These are phyloP conservation scores for Alcis repandata DNA, from an alignment of 2,888 invertebrate genomes.

Conservation along the genomic window DNA sequence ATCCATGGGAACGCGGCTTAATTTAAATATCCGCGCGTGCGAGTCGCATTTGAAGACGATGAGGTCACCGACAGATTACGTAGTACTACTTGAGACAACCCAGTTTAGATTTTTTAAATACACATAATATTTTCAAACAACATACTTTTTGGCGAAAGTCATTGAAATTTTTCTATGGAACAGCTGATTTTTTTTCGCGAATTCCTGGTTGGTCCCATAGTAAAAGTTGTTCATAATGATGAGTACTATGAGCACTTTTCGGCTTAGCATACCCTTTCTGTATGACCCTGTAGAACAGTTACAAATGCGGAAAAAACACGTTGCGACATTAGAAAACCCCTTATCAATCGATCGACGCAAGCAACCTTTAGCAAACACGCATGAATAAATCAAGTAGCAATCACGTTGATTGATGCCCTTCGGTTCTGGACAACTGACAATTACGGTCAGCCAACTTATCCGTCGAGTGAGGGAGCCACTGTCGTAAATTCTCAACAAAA, in stretches of 20 bases:
- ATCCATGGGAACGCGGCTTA: constrained; percentile 20
- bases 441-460: background rate
- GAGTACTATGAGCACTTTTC: too few relatives aligned
- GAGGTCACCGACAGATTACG: constrained; percentile 18
- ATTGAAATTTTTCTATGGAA: too few relatives aligned
- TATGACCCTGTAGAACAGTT: too few relatives aligned
- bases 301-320: too few relatives aligned
- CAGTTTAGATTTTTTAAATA: too few relatives aligned
- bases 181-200: too few relatives aligned
- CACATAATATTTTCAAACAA: too few relatives aligned
- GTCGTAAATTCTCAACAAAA: background rate
- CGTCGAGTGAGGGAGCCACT: background rate
- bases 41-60: constrained; percentile 11
- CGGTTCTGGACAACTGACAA: constrained; percentile 13
- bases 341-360: constrained; percentile 42
- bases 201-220: too few relatives aligned
- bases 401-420: constrained; percentile 45
- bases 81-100: constrained; percentile 9
- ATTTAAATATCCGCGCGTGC: constrained; percentile 13
- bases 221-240: too few relatives aligned
- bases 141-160: too few relatives aligned
- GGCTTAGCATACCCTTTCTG: too few relatives aligned
- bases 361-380: constrained; percentile 49
- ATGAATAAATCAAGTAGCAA: constrained; percentile 48
- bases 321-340: constrained; percentile 12